Evolutionary conservation across 1,140 invertebrate genomes (phyloP).

Genomic region (Homarus americanus): DNA sequence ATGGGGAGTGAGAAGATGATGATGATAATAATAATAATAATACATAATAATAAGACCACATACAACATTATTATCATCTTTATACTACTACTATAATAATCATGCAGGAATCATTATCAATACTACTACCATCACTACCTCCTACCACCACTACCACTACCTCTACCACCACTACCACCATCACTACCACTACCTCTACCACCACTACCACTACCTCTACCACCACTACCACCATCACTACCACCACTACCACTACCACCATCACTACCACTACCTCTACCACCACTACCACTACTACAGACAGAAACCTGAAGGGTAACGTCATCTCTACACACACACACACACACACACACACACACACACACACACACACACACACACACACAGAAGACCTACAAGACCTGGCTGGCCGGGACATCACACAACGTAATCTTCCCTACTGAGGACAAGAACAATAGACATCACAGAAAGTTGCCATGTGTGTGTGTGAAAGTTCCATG

Average conservation of each 20-base stretch:
- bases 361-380: conserved; percentile 25
- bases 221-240: not conserved
- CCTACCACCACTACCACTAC: too few relatives aligned
- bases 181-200: not conserved
- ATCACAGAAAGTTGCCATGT: not conserved
- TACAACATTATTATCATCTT: too few relatives aligned
- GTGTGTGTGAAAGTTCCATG: not conserved
- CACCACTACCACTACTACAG: not conserved
- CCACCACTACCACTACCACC: not conserved
- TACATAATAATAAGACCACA: too few relatives aligned
- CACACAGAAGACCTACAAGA: too few relatives aligned
- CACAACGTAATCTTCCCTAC: not conserved
- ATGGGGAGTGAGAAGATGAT: too few relatives aligned
- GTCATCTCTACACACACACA: conserved; percentile 11
- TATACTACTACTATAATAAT: too few relatives aligned
- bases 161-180: too few relatives aligned
- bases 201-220: not conserved
- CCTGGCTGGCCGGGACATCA: not conserved
- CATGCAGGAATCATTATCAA: too few relatives aligned
- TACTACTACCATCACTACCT: too few relatives aligned
- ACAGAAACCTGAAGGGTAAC: conserved; percentile 17
- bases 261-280: not conserved
- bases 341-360: conserved; percentile 36
- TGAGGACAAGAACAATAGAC: not conserved
- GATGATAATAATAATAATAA: too few relatives aligned